Base-by-base conservation (phyloP, 2,113 vertebrate species). In the Oryzias curvinotus region DNA sequence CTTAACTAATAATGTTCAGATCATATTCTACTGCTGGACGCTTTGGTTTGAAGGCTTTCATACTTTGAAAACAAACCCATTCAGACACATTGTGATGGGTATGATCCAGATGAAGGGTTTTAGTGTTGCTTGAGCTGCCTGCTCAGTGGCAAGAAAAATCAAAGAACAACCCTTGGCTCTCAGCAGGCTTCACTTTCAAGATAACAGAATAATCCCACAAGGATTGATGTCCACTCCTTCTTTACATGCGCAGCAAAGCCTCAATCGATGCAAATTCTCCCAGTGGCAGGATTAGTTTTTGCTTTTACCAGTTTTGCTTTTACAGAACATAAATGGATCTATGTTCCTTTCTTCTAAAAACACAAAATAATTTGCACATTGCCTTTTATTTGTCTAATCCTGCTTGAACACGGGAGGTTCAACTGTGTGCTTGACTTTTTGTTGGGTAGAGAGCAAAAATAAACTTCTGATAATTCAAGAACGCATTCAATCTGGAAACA, bases 41-140 rank as follows among this genome's bases (percentile, higher is more conserved):
- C 49, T 26, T 41, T 44, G 51, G 55, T 71, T 73, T 80, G 68
- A 75, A 1, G 15, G 16, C 17, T 15, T 19, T 77, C 53, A 57
- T 26, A 57, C 21, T 63, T 64, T 18, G 52, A 36, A 53, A 46
- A 51, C 62, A 7, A 26, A 65, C 36, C 30, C 36, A 36, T 61
- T 66, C 48, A 57, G 68, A 80, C 64, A 62, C 57, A 58, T 77
- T 59, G 55, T 63, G 53, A 65, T 73, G 62, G 71, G 72, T 63
- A 62, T 75, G 75, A 77, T 72, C 73, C 77, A 85, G 76, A 81
- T 86, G 74, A 86, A 87, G 64, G 64, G 48, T 74, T 60, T 86
- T 85, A 87, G 45, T 80, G 56, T 62, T 18, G 69, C 82, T 86
- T 85, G 78, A 84, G 71, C 65, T 83, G 63, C 62, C 73, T 75